These are phyloP conservation scores for Platyscelio sp. DNA, from an alignment of 2,888 invertebrate genomes.

Conservation along the genomic window DNA sequence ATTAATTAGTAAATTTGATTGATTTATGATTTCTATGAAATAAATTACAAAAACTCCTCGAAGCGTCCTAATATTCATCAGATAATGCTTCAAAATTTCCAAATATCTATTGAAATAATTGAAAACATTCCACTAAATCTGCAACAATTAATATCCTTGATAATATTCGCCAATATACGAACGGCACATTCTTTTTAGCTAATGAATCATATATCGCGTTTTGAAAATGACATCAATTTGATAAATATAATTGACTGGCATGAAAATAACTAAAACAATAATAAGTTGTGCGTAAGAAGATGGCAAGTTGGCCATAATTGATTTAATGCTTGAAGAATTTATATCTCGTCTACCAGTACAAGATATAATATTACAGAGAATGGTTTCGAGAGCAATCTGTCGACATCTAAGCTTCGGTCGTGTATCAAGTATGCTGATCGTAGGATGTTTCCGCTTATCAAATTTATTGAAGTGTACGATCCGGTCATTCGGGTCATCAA, in stretches of 20 bases:
- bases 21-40: too few relatives aligned
- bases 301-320: conserved; percentile 28
- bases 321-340: conserved; percentile 17
- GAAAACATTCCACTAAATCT: neutral
- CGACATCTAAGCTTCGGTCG: conserved; percentile 9
- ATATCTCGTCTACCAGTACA: conserved; percentile 2
- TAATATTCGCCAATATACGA: conserved; percentile 27
- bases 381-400: conserved; percentile 21
- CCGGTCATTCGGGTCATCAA: conserved; percentile 47
- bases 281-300: conserved; percentile 44
- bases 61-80: too few relatives aligned
- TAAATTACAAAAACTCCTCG: too few relatives aligned
- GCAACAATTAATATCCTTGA: conserved; percentile 41
- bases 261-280: conserved; percentile 54
- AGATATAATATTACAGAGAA: conserved; percentile 4
- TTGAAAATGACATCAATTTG: conserved; percentile 42
- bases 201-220: conserved; percentile 35
- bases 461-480: conserved; percentile 62
- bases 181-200: neutral
- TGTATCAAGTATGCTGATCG: conserved; percentile 62
- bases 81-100: too few relatives aligned
- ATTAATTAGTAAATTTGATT: too few relatives aligned
- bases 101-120: too few relatives aligned
- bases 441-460: conserved; percentile 79
- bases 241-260: conserved; percentile 48